Conservation (phyloP, 2,797 vertebrate species). For the Rhinoraja longicauda region DNA sequence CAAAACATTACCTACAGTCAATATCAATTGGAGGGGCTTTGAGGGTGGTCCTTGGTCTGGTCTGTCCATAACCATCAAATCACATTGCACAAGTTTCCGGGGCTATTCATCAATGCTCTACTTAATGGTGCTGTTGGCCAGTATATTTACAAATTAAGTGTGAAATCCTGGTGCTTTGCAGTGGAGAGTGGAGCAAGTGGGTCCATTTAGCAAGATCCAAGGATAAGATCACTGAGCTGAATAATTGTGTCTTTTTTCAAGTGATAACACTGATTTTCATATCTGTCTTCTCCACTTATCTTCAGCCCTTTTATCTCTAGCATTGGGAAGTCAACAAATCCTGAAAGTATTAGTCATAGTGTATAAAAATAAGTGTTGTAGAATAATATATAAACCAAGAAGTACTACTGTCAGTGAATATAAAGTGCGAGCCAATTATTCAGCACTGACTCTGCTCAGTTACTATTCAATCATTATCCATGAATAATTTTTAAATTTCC, state of each 20-base stretch:
- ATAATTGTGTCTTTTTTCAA: background rate
- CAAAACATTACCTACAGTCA: too few species aligned
- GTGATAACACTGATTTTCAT: background rate
- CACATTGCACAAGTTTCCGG: too few species aligned
- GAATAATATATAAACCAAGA: conserved; percentile 6
- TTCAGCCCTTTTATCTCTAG: background rate
- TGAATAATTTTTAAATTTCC: background rate
- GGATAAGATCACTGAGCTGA: background rate
- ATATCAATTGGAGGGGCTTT: too few species aligned
- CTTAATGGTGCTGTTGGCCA: too few species aligned
- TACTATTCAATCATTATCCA: background rate
- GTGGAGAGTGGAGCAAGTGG: too few species aligned
- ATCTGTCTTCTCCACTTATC: background rate
- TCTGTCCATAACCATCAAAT: too few species aligned
- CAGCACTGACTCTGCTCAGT: background rate
- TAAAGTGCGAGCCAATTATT: background rate
- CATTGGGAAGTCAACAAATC: too few species aligned
- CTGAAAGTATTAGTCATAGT: background rate
- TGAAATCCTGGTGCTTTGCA: too few species aligned
- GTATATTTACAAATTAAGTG: too few species aligned
- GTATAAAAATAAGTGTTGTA: background rate
- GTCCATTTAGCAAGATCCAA: background rate
- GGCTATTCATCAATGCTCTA: too few species aligned
- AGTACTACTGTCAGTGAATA: background rate
- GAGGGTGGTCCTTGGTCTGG: too few species aligned